Evolutionary conservation across 2,888 invertebrate species (phyloP).

Genomic region (Xylota sylvarum): DNA sequence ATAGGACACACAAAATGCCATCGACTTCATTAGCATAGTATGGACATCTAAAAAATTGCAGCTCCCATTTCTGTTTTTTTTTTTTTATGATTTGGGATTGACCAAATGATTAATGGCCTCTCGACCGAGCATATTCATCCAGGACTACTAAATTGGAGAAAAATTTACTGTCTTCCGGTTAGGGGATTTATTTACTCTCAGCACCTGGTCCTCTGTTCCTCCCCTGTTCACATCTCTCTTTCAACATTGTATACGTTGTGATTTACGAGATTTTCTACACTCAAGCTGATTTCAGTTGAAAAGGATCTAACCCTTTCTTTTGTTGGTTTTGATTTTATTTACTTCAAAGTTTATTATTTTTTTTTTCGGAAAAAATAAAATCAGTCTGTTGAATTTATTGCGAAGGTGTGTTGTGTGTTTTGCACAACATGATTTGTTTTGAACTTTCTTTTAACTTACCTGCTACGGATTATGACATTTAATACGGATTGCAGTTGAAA

Average conservation of each 20-base stretch:
- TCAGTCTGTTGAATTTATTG: conserved; percentile 18
- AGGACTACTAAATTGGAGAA: conserved; percentile 40
- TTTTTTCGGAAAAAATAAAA: not conserved
- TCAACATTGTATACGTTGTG: conserved; percentile 51
- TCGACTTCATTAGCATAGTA: not conserved
- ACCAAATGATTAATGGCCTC: conserved; percentile 66
- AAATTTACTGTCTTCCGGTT: conserved; percentile 59
- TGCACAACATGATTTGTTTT: not conserved
- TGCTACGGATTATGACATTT: not conserved
- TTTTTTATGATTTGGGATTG: conserved; percentile 28
- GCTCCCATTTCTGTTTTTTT: not conserved
- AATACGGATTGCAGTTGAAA: not conserved
- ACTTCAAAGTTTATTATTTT: not conserved
- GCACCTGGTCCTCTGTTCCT: conserved; percentile 58
- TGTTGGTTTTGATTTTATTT: conserved; percentile 21
- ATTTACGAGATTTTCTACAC: conserved; percentile 67
- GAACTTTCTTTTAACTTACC: not conserved
- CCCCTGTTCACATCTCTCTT: conserved; percentile 49
- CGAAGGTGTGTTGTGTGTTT: conserved; percentile 14
- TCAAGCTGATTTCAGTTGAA: conserved; percentile 47
- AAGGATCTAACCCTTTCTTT: conserved; percentile 1
- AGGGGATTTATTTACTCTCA: conserved; percentile 64
- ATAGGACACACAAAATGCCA: conserved; percentile 25
- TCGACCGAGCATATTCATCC: conserved; percentile 29
- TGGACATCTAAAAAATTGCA: not conserved